These are phyloP conservation scores for Lepus americanus DNA, from an alignment of 2,113 vertebrate genomes.

Conservation along the genomic window DNA sequence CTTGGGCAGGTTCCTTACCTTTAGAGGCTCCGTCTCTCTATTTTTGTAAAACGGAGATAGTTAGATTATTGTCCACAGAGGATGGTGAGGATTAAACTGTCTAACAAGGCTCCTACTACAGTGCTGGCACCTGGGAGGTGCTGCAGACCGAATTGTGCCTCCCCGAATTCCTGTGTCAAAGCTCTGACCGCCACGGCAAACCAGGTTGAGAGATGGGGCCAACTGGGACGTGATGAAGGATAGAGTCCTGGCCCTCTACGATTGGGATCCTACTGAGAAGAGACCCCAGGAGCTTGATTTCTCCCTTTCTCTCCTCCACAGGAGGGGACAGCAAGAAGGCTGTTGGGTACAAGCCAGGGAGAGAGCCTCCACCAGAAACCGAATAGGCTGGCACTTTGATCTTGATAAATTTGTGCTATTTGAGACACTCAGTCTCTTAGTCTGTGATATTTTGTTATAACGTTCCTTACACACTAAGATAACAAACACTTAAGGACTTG, in stretches of 20 bases:
- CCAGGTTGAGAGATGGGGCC: neutral
- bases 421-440: neutral
- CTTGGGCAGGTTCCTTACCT: neutral
- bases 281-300: neutral
- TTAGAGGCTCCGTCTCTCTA: conserved; percentile 16
- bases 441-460: neutral
- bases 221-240: neutral
- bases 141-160: neutral
- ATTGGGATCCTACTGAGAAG: neutral
- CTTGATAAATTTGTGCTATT: neutral
- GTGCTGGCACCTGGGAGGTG: neutral
- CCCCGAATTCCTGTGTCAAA: neutral
- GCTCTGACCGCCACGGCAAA: neutral
- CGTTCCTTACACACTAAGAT: neutral
- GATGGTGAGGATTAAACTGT: neutral
- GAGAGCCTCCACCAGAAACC: neutral
- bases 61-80: conserved; percentile 5
- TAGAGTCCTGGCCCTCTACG: neutral
- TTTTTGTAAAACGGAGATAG: neutral
- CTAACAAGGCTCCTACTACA: conserved; percentile 28
- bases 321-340: neutral
- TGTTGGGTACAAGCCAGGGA: neutral
- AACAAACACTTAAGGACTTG: conserved; percentile 3
- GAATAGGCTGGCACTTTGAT: neutral
- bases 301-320: neutral